Conservation (phyloP, 1,140 invertebrate species). For the Ephestia elutella region DNA sequence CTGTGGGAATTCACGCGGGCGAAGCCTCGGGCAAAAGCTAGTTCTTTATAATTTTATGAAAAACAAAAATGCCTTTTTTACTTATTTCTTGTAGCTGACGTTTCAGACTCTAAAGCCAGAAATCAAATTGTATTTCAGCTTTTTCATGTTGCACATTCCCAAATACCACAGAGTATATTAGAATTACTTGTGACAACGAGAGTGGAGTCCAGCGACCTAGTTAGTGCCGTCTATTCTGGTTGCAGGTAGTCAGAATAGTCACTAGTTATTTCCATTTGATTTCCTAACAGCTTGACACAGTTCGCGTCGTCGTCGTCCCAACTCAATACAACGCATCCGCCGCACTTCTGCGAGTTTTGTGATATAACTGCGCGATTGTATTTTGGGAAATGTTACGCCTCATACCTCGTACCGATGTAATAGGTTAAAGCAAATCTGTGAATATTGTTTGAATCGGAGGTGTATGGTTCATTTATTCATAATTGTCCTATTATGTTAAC, state of each 20-base stretch:
- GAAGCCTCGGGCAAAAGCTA: too few relatives aligned
- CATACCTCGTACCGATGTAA: not conserved
- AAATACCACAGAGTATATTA: not conserved
- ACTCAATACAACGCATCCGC: not conserved
- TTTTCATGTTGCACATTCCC: too few relatives aligned
- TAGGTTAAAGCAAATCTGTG: too few relatives aligned
- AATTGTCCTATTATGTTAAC: too few relatives aligned
- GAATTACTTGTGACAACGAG: conserved; percentile 5
- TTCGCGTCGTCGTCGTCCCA: conserved; percentile 11
- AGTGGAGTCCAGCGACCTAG: conserved; percentile 23
- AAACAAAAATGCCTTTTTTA: too few relatives aligned
- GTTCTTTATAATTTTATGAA: too few relatives aligned
- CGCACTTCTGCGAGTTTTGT: not conserved
- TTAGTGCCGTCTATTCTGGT: conserved; percentile 24
- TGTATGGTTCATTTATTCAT: too few relatives aligned
- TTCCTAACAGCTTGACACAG: conserved; percentile 33
- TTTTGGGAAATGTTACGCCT: not conserved
- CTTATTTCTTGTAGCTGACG: too few relatives aligned
- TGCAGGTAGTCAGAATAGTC: conserved; percentile 30
- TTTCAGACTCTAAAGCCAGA: too few relatives aligned
- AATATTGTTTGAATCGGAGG: too few relatives aligned
- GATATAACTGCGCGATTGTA: not conserved
- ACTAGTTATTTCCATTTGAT: conserved; percentile 36
- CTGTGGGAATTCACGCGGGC: too few relatives aligned
- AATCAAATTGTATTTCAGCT: too few relatives aligned